These are phyloP conservation scores for Leptopterna dolabrata DNA, from an alignment of 2,888 invertebrate species.

Conservation along the genomic window DNA sequence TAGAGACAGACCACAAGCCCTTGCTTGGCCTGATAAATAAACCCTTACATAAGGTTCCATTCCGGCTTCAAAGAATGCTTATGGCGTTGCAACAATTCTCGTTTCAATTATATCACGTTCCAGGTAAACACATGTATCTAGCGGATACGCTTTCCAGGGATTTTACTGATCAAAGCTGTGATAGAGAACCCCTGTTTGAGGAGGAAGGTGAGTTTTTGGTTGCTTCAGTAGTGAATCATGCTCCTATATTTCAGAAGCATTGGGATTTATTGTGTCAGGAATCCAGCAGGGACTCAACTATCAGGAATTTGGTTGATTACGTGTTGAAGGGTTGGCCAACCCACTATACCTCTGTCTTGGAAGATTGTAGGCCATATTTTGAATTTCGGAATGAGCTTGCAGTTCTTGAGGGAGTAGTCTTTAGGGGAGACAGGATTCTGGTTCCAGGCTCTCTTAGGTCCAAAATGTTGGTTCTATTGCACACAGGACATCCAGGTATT, in stretches of 20 bases:
- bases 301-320: neutral
- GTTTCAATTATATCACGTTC: neutral
- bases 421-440: slow-evolving; percentile 22
- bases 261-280: slow-evolving; percentile 56
- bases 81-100: slow-evolving; percentile 30
- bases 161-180: neutral
- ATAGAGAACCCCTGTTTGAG: neutral
- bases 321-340: neutral
- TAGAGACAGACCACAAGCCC: slow-evolving; percentile 55
- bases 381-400: slow-evolving; percentile 53
- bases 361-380: slow-evolving; percentile 25
- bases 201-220: slow-evolving; percentile 54
- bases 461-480: slow-evolving; percentile 53
- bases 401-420: neutral
- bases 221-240: slow-evolving; percentile 57
- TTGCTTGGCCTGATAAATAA: slow-evolving; percentile 51
- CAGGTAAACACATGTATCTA: neutral
- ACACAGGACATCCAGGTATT: slow-evolving; percentile 57
- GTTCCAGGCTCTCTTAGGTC: slow-evolving; percentile 30
- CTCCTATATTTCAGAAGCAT: slow-evolving; percentile 59
- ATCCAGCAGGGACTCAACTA: slow-evolving; percentile 43
- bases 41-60: slow-evolving; percentile 49
- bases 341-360: neutral
- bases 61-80: slow-evolving; percentile 53
- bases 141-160: slow-evolving; percentile 3